Base-by-base conservation (phyloP, 2,888 invertebrate genomes). In the Cabera pusaria region DNA sequence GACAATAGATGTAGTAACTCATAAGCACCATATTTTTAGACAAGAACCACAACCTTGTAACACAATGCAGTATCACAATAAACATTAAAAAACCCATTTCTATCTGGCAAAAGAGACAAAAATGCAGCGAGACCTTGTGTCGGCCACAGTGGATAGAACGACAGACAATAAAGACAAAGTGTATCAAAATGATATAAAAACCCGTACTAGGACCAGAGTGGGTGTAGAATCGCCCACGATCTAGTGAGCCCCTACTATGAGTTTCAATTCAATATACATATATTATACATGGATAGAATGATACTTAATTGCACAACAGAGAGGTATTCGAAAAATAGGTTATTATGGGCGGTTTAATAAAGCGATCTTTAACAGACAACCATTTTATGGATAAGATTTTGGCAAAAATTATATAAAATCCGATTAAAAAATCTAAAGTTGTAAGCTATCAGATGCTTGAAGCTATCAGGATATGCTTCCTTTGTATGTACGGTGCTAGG, bases 161-260 rank as follows among this genome's bases (percentile, higher is more conserved):
- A 43, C 43, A 36, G 42, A 48, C 49, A 52, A 53, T 51, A 53
- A 56, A 54, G 33, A 32, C 52, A 44, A 49, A 53, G 34, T 32
- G 40, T 47, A 48, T 44, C 47, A 48, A 56, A 61, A 53, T 52
- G 24, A 47, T 44, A 59, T 55, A 61, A 62, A 60, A 59, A 34
- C 32, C 47, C 42, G 27, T 56, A 49, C 40, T 24, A 41, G 49
- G 48, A 45, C 49, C n/a, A 25, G 43, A 28, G 43, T 49, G 50
- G 26, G 44, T 8, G 11, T 31, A 11, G 7, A 25, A 1, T 25
- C 31, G 26, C 44, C 44, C 26, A 38, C 34, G 21, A 6, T 12
- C 26, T 41, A 23, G 35, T 37, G 32, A 26, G 24, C 27, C 10
- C 24, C 5, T 28, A 40, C 39, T 22, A 40, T 10, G 16, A 6